Percentiles rank a stretch among this genome's conserved stretches.
phyloP scores from a whole-genome alignment of 2,113 vertebrate genomes.

The Sebastes schlegelii region DNA sequence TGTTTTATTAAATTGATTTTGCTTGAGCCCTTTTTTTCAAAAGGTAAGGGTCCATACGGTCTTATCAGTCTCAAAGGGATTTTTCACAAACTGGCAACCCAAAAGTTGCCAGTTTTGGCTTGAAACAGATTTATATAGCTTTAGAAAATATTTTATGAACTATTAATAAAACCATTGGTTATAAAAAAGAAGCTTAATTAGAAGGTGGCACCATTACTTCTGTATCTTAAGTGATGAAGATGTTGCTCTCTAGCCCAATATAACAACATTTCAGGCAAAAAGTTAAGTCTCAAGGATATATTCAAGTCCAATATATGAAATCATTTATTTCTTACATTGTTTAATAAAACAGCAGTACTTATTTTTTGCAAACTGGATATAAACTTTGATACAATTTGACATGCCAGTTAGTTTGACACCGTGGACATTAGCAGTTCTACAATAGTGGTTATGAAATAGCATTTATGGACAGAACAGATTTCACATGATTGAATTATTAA shows the following conservation, averaged over 20 bases:
- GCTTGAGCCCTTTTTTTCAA: background rate
- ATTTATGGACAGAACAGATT: conserved; percentile 58
- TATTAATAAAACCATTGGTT: background rate
- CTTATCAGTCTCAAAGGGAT: no score
- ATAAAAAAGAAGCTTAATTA: background rate
- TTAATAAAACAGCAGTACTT: conserved; percentile 73
- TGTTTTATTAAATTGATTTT: background rate
- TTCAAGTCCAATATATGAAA: conserved; percentile 66
- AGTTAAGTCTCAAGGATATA: conserved; percentile 5
- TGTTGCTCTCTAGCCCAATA: background rate
- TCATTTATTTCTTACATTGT: conserved; percentile 76
- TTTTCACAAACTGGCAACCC: background rate
- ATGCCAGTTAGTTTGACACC: conserved; percentile 74
- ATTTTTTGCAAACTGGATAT: conserved; percentile 84
- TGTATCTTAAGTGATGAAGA: background rate
- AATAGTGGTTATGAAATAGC: conserved; percentile 66
- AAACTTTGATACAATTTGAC: conserved; percentile 77
- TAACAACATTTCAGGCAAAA: background rate
- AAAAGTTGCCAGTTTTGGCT: background rate
- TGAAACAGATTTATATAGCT: background rate
- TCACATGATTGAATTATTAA: conserved; percentile 34
- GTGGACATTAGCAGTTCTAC: conserved; percentile 63
- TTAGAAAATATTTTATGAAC: background rate
- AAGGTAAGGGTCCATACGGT: background rate
- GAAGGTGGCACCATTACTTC: background rate